Conservation (phyloP, 2,888 invertebrate genomes). For the Ceriagrion tenellum region DNA sequence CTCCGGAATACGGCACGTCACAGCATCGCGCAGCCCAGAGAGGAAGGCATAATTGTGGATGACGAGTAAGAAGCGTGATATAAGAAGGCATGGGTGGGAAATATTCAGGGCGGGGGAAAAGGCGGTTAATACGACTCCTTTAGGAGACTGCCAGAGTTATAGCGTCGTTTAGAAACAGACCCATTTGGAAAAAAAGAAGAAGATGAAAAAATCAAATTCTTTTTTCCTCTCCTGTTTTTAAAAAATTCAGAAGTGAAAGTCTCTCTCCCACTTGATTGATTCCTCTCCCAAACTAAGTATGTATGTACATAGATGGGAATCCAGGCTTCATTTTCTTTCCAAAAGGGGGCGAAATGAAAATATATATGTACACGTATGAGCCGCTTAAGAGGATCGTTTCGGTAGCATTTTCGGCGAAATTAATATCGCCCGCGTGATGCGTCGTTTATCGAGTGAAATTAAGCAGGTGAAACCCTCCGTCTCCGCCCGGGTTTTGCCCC, state of each 20-base stretch:
- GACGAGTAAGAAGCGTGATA: no score
- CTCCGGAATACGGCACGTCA: no score
- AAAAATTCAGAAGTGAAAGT: conserved; percentile 32
- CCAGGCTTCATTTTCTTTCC: not conserved
- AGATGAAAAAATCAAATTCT: not conserved
- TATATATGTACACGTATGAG: not conserved
- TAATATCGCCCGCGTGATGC: not conserved
- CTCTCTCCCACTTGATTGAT: not conserved
- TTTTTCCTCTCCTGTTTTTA: not conserved
- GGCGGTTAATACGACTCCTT: not conserved
- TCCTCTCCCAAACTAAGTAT: not conserved
- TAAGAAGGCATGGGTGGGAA: not conserved
- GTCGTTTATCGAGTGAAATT: not conserved
- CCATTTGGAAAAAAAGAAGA: not conserved
- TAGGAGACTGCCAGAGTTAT: not conserved
- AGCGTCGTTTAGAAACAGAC: conserved; percentile 10
- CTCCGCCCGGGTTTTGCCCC: not conserved
- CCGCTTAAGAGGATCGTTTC: not conserved
- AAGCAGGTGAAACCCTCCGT: not conserved
- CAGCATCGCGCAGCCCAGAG: no score
- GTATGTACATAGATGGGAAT: not conserved
- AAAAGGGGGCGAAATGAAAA: not conserved
- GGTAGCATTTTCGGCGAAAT: not conserved
- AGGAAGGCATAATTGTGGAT: no score
- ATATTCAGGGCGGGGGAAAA: not conserved